phyloP scores from a whole-genome alignment of 1,140 invertebrate genomes.

The Drosophila triauraria region DNA sequence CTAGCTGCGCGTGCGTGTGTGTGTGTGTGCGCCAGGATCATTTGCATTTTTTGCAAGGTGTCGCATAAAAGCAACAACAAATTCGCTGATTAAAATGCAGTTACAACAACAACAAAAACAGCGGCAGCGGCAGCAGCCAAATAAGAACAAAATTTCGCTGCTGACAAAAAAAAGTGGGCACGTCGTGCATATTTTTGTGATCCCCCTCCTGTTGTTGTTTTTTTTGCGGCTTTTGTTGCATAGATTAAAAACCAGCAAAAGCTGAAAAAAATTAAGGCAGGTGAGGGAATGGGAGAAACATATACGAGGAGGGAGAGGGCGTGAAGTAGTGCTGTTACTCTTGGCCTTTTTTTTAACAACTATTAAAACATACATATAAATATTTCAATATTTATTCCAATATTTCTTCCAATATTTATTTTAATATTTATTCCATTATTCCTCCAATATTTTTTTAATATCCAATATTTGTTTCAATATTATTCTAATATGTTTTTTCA shows the following conservation, averaged over 20 bases:
- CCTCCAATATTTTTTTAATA: too few relatives aligned
- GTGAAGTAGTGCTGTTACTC: slow-evolving; percentile 6
- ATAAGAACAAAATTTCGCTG: slow-evolving; percentile 62
- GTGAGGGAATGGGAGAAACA: slow-evolving; percentile 10
- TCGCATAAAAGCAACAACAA: slow-evolving; percentile 49
- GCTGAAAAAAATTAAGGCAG: slow-evolving; percentile 37
- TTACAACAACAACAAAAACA: slow-evolving; percentile 37
- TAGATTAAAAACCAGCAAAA: slow-evolving; percentile 68
- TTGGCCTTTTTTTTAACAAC: slow-evolving; percentile 1
- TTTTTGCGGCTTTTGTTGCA: slow-evolving; percentile 53
- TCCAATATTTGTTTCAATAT: too few relatives aligned
- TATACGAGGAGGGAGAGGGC: neutral
- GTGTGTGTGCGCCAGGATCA: slow-evolving; percentile 66
- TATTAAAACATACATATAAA: neutral
- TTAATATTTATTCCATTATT: too few relatives aligned
- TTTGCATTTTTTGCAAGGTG: slow-evolving; percentile 81
- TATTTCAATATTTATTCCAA: too few relatives aligned
- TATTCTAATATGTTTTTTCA: too few relatives aligned
- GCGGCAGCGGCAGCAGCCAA: slow-evolving; percentile 17
- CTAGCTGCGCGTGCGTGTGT: slow-evolving; percentile 3
- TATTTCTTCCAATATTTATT: too few relatives aligned
- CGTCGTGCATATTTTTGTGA: slow-evolving; percentile 72
- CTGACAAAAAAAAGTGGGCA: slow-evolving; percentile 75
- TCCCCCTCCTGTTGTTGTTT: slow-evolving; percentile 42
- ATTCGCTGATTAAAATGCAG: slow-evolving; percentile 49